Percentiles rank a stretch among this genome's conserved stretches.
These are phyloP conservation scores for Eumacrocentrus americanus DNA, from an alignment of 2,888 invertebrate species.

Conservation along the genomic window DNA sequence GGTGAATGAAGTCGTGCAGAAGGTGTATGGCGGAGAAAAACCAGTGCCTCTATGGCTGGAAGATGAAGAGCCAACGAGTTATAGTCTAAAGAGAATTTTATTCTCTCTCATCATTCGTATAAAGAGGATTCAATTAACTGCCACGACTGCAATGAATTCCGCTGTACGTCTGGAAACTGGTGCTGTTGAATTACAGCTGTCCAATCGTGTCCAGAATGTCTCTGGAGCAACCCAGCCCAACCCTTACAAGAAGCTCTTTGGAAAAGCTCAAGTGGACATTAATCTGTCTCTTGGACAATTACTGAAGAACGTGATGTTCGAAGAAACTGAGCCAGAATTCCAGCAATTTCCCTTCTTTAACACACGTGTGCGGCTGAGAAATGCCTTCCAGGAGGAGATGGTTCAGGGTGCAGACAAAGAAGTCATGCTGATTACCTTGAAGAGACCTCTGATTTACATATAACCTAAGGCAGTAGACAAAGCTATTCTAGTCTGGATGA, in stretches of 20 bases:
- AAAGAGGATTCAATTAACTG: constrained; percentile 94
- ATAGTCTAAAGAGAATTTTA: constrained; percentile 73
- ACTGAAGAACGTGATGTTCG: constrained; percentile 90
- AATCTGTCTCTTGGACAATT: constrained; percentile 94
- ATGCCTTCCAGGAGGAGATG: constrained; percentile 90
- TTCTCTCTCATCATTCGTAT: constrained; percentile 90
- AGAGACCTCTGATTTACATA: constrained; percentile 92
- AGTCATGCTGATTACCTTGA: constrained; percentile 87
- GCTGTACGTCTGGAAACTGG: constrained; percentile 97
- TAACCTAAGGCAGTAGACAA: constrained; percentile 98
- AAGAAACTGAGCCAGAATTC: constrained; percentile 97
- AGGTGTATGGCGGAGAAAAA: constrained; percentile 94
- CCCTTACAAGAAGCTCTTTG: constrained; percentile 74
- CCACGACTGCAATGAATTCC: constrained; percentile 96
- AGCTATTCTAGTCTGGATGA: constrained; percentile 97
- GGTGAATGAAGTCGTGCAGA: constrained; percentile 96
- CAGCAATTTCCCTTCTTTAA: constrained; percentile 98
- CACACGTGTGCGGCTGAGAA: constrained; percentile 85
- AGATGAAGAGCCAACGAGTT: constrained; percentile 70
- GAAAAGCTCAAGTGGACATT: constrained; percentile 88
- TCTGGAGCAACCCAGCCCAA: constrained; percentile 67
- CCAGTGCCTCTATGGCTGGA: constrained; percentile 93
- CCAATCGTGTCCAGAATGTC: constrained; percentile 91
- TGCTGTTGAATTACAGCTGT: constrained; percentile 88
- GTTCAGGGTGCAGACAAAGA: constrained; percentile 82